phyloP scores from a whole-genome alignment of 92 coral and sea anemone genomes.

The Desmophyllum pertusum region DNA sequence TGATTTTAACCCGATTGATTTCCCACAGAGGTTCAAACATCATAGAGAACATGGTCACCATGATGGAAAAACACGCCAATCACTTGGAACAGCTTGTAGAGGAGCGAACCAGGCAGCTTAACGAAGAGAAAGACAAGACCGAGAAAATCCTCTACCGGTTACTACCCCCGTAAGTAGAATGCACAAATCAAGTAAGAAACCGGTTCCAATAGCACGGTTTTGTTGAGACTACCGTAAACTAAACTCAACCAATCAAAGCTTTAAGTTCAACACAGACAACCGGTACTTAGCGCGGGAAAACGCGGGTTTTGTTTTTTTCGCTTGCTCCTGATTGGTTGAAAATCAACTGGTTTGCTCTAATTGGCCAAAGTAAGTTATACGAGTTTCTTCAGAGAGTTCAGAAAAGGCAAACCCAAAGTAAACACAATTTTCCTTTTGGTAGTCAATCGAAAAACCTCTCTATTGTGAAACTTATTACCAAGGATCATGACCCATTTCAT shows the following conservation, averaged over 20 bases:
- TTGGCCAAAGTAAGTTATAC: too few species aligned
- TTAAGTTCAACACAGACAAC: neutral
- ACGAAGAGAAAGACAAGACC: constrained; percentile 87
- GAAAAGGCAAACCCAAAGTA: too few species aligned
- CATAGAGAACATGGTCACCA: constrained; percentile 87
- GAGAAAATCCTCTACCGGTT: constrained; percentile 73
- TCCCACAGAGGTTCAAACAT: constrained; percentile 66
- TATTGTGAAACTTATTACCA: too few species aligned
- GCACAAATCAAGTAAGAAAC: neutral
- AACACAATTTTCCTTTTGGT: too few species aligned
- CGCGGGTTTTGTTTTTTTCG: too few species aligned
- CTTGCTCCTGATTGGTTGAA: too few species aligned
- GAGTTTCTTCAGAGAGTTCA: too few species aligned
- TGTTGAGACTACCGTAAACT: neutral
- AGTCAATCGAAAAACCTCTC: too few species aligned
- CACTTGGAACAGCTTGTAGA: constrained; percentile 84
- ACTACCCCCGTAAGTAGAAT: constrained; percentile 39
- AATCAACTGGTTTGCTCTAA: too few species aligned
- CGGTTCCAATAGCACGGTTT: neutral
- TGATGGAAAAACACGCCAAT: constrained; percentile 91
- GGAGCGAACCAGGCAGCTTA: constrained; percentile 79
- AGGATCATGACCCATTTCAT: too few species aligned
- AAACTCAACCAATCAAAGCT: neutral
- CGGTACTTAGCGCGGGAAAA: too few species aligned
- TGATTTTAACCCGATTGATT: neutral